Evolutionary conservation across 2,113 vertebrate genomes (phyloP).

Genomic region (Psephotus haematonotus): DNA sequence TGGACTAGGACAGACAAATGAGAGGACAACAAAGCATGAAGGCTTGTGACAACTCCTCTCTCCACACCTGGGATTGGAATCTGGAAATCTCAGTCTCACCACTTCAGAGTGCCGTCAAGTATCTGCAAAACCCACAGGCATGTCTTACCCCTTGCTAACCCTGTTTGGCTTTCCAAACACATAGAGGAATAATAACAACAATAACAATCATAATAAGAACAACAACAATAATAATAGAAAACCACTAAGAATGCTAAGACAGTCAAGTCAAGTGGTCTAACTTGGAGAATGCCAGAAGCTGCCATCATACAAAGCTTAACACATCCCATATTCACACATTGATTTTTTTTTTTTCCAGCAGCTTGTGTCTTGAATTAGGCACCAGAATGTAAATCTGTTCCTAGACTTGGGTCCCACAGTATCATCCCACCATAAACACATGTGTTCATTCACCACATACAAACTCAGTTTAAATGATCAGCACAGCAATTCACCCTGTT

Average conservation of each 20-base stretch:
- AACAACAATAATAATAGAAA: neutral
- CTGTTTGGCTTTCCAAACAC: neutral
- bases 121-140: neutral
- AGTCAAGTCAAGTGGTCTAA: neutral
- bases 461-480: neutral
- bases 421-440: neutral
- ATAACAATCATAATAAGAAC: neutral
- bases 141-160: neutral
- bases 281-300: neutral
- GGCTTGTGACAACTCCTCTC: neutral
- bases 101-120: neutral
- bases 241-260: neutral
- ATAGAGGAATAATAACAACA: rapidly evolving
- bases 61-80: neutral
- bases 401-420: neutral
- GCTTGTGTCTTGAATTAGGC: neutral
- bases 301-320: neutral
- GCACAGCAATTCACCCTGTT: neutral
- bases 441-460: rapidly evolving
- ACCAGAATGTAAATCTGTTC: neutral
- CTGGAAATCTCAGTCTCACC: neutral
- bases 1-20: neutral
- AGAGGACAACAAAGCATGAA: neutral
- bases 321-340: neutral
- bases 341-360: neutral